Base-by-base conservation (phyloP, 2,113 vertebrate genomes). In the Manacus vitellinus region DNA sequence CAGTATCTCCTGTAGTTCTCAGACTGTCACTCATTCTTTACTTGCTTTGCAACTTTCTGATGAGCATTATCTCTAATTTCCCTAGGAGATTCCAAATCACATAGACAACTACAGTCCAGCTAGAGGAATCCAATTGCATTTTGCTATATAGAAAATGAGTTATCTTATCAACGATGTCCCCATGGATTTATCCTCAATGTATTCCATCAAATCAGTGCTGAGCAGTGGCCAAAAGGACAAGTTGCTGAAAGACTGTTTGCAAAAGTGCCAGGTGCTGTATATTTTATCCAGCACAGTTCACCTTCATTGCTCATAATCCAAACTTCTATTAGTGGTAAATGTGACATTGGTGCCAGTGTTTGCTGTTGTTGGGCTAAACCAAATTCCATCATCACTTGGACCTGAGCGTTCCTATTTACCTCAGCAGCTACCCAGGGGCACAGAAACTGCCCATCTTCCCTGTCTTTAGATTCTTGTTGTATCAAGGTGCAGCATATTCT, bases 161-260 rank as follows among this genome's bases (percentile, higher is more conserved):
- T 95, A 93, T 56, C 94, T 92, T 90, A 94, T 89, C 83, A 92
- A 86, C 5, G 13, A 55, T 31, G 30, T 74, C 76, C 56, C 67
- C 21, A 25, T 12, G 62, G 94, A 74, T 71, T 93, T 90, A 79
- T 88, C 72, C 59, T 82, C 76, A 88, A 63, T 59, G 27, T 86
- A 85, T 71, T 95, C 76, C 79, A 95, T 92, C 89, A 96, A 81
- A 96, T 95, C 89, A 96, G 47, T 61, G 44, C 89, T 94, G 91
- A 95, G 68, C 39, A 75, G 76, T 55, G 44, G 94, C 94, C 96
- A 97, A 92, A 81, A 94, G 87, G 55, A 63, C 43, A 91, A 92
- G 83, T 16, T 78, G 58, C 51, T 94, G 80, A 92, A 95, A 84
- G 83, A 84, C 0, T 54, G 35, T 54, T 79, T 90, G 68, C 30